These are phyloP conservation scores for Ormia ochracea DNA, from an alignment of 2,888 invertebrate species.

Conservation along the genomic window DNA sequence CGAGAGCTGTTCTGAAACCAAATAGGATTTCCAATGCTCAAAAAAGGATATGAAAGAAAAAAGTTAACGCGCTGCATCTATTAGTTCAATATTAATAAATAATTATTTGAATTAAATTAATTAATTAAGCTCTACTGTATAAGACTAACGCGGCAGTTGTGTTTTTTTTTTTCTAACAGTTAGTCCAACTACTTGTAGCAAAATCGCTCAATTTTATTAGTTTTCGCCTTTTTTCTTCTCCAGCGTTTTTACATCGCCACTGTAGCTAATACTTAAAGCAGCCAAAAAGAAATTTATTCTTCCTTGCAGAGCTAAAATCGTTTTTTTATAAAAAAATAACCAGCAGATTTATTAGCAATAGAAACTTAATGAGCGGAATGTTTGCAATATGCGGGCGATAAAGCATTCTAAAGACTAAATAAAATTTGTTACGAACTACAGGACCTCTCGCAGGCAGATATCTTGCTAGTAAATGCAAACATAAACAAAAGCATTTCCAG, in stretches of 20 bases:
- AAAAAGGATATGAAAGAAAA: no score
- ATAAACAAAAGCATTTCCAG: not conserved
- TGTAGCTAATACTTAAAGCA: not conserved
- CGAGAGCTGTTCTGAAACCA: not conserved
- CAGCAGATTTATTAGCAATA: slow-evolving; percentile 3
- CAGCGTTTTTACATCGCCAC: not conserved
- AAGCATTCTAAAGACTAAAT: not conserved
- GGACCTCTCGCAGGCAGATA: not conserved
- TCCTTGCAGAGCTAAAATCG: not conserved
- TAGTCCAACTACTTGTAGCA: no score
- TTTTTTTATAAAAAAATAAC: not conserved
- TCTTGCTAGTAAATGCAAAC: not conserved
- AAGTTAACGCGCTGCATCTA: no score
- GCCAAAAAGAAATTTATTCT: not conserved
- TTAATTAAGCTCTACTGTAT: no score
- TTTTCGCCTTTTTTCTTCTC: no score
- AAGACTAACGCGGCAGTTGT: no score
- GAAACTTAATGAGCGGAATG: slow-evolving; percentile 12
- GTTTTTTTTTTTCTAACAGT: no score
- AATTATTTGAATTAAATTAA: no score
- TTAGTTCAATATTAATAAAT: no score
- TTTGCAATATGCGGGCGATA: not conserved
- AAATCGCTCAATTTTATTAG: no score
- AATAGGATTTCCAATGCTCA: no score
- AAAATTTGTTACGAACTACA: not conserved